Base-by-base conservation (phyloP, 2,797 vertebrate species). In the Peromyscus aztecus region DNA sequence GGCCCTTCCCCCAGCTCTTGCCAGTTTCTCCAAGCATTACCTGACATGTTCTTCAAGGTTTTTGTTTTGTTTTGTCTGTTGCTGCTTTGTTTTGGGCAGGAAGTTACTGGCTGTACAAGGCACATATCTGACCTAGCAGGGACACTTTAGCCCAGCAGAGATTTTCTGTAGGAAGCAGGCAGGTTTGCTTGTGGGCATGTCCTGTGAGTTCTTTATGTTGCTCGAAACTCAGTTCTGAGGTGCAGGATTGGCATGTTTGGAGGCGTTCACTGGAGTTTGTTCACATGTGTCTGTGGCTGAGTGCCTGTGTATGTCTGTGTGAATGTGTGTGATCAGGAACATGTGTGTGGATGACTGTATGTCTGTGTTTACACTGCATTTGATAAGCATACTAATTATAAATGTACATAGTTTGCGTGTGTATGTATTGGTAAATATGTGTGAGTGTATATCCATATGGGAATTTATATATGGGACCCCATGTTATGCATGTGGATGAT, bases 1-100 rank as follows among this genome's bases (percentile, higher is more conserved):
- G 94, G 91, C 96, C 94, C 96, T 97, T 92, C 97, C 92, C 92
- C 95, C 77, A 87, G 37, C 78, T 49, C 84, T 31, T 86, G 75
- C 81, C 12, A 69, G 81, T 40, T 89, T 89, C 97, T 91, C 95
- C 73, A 43, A 88, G 93, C 49, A 63, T 78, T 76, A 87, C 73
- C 91, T 94, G 88, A 94, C 91, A 93, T 89, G 37, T 31, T 95
- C 92, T 94, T 96, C 34, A 81, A 85, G 89, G 55, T 11, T 82
- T 85, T 93, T 90, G 59, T 24, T 69, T 69, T 80, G 63, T n/a
- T 81, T 81, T 7, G 10, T 80, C 55, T 31, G 49, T n/a, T 80
- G 49, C 21, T 84, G 43, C 34, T 52, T 78, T 21, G 77, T n/a
- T 46, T 49, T 14, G 43, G 69, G 85, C 37, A 90, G 88, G 75